Base-by-base conservation (phyloP, 2,888 invertebrate species). In the Pollenia angustigena region DNA sequence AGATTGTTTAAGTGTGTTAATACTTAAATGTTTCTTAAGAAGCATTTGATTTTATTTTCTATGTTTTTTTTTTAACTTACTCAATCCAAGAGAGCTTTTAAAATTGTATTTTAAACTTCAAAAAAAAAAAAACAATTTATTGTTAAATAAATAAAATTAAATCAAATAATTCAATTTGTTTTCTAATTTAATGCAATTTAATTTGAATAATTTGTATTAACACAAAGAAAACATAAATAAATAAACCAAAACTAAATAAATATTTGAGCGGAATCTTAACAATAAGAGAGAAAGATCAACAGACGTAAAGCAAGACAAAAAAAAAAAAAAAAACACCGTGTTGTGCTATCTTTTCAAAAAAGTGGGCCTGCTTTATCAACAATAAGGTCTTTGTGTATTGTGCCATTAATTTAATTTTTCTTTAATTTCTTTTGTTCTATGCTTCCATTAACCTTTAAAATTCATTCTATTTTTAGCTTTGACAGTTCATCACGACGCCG, bases 401-500 rank as follows among this genome's bases (percentile, higher is more conserved):
- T 58, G 78, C 72, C 58, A 58, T 32, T 44, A n/a, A 16, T 50
- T 64, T 46, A 14, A 44, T 75, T 71, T 6, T 4, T 54, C 0
- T 58, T 11, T 6, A n/a, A 42, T 69, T 48, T 64, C n/a, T 48
- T 11, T 52, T 69, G 0, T 68, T 82, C 74, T 85, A 87, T 89
- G 76, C 40, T 81, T 16, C n/a, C 78, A 78, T 64, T 84, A 56
- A 71, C 78, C n/a, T 83, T 42, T 81, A 78, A 76, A 81, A 44
- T 68, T 81, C 50, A 52, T 48, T 52, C 60, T 75, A 52, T 52
- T 91, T 92, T 50, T 89, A 94, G 93, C 89, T 93, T 93, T 90
- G 93, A 93, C 89, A 96, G 97, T 95, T 94, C 95, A 95, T 94
- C 97, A 96, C 93, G 97, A 95, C 92, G 97, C 94, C 94, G 96